Conservation (phyloP, 2,888 invertebrate species). For the Rotaria socialis region DNA sequence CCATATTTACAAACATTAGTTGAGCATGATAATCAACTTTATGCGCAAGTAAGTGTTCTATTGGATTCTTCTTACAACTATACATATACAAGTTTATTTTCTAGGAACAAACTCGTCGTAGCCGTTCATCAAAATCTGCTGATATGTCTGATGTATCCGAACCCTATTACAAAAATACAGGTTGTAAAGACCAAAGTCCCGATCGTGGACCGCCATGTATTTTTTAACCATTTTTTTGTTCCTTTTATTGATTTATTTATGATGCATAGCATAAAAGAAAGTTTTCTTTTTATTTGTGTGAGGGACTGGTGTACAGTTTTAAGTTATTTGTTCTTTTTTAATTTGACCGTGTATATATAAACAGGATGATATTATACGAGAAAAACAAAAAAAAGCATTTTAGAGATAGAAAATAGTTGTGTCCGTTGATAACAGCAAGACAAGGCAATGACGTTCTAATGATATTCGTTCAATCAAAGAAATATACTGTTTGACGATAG, state of each 20-base stretch:
- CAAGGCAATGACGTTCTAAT: too few relatives aligned
- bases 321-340: background rate
- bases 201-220: slow-evolving; percentile 28
- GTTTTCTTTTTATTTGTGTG: background rate
- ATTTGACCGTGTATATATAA: background rate
- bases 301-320: background rate
- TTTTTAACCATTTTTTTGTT: background rate
- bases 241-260: background rate
- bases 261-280: background rate
- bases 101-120: background rate
- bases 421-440: too few relatives aligned
- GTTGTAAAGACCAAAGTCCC: slow-evolving; percentile 2
- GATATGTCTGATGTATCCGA: background rate
- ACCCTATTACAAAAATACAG: slow-evolving; percentile 9
- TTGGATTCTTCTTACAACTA: background rate
- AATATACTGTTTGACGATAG: too few relatives aligned
- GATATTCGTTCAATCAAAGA: too few relatives aligned
- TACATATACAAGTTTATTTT: background rate
- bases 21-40: slow-evolving; percentile 24
- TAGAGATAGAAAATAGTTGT: too few relatives aligned
- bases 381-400: too few relatives aligned
- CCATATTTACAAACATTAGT: background rate
- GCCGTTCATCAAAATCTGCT: background rate
- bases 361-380: background rate
- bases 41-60: background rate